Conservation (phyloP, 2,113 vertebrate species). For the Fulica atra region DNA sequence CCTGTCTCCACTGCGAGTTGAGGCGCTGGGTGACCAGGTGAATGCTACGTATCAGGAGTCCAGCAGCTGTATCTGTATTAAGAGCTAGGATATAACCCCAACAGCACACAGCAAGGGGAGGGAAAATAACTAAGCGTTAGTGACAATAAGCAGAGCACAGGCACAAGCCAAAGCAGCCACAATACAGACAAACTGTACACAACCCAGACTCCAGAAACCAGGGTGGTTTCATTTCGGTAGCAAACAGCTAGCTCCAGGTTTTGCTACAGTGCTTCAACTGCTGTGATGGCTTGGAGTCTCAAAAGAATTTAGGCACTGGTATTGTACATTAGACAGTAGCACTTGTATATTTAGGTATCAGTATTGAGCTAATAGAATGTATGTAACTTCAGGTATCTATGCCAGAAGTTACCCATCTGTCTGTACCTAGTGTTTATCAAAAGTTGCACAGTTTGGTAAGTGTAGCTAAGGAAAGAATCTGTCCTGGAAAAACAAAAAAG, state of each 20-base stretch:
- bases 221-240: background rate
- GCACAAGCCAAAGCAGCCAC: conserved; percentile 78
- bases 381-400: background rate
- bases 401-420: conserved; percentile 1
- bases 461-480: background rate
- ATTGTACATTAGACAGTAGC: background rate
- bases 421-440: background rate
- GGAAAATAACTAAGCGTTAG: conserved; percentile 88
- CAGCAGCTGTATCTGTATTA: conserved; percentile 95
- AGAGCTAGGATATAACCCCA: conserved; percentile 96
- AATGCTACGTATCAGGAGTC: conserved; percentile 94
- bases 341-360: background rate
- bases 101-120: conserved; percentile 86
- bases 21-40: conserved; percentile 95
- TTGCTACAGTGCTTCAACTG: background rate
- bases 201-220: background rate
- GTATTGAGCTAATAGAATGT: background rate
- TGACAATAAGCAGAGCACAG: conserved; percentile 83
- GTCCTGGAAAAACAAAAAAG: background rate
- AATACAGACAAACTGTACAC: conserved; percentile 53
- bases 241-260: background rate
- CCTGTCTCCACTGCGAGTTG: conserved; percentile 92
- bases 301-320: background rate
- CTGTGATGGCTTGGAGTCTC: background rate
- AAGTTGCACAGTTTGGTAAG: background rate